Conservation (phyloP, 2,113 vertebrate genomes). For the Reinhardtius hippoglossoides region DNA sequence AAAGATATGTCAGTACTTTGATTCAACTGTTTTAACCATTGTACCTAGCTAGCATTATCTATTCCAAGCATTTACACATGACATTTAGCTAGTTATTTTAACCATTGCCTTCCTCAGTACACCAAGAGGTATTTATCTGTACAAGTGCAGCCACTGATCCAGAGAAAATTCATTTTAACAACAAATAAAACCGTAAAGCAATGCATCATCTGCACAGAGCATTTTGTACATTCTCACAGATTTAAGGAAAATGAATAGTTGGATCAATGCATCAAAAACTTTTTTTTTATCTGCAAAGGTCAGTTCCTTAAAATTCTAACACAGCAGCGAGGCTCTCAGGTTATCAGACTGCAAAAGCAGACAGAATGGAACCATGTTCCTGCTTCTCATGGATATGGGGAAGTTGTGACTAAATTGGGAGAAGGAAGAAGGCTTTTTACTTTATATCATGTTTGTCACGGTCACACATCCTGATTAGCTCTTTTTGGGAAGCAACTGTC, state of each 20-base stretch:
- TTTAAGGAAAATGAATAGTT: neutral
- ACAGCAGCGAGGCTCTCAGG: constrained; percentile 13
- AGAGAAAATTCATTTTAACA: neutral
- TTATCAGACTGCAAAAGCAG: constrained; percentile 34
- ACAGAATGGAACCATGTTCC: constrained; percentile 78
- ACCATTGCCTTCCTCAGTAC: too few species aligned
- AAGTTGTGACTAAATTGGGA: constrained; percentile 85
- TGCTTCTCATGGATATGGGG: constrained; percentile 84
- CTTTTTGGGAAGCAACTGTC: constrained; percentile 82
- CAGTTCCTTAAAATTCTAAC: constrained; percentile 16
- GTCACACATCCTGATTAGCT: constrained; percentile 84
- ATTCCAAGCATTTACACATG: too few species aligned
- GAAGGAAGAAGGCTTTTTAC: constrained; percentile 82
- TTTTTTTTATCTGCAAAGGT: neutral
- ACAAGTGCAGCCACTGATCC: neutral
- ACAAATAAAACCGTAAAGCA: neutral
- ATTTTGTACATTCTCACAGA: neutral
- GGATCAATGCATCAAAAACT: neutral
- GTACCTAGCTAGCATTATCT: too few species aligned
- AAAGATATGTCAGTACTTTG: too few species aligned
- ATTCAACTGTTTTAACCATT: too few species aligned
- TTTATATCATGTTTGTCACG: constrained; percentile 78
- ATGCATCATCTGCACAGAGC: neutral
- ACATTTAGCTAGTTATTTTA: too few species aligned
- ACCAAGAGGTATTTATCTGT: too few species aligned